phyloP scores from a whole-genome alignment of 1,140 invertebrate species.

The Samia ricini region DNA sequence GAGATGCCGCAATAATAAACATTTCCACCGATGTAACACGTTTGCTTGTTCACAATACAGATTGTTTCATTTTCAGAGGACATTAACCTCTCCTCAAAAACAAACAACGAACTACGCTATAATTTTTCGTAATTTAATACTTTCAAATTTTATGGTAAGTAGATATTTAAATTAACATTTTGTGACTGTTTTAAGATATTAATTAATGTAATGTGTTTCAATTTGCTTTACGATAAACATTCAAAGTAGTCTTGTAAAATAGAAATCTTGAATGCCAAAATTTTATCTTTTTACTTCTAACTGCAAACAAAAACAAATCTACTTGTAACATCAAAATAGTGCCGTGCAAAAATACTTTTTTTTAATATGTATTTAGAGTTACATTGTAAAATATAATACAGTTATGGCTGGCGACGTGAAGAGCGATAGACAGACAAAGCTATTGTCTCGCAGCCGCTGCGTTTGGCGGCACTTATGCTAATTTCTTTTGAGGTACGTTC shows the following conservation, averaged over 20 bases:
- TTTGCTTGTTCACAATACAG: not conserved
- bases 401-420: constrained; percentile 53
- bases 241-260: too few species aligned
- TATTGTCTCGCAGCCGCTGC: constrained; percentile 58
- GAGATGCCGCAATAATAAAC: constrained; percentile 42
- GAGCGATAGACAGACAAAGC: constrained; percentile 68
- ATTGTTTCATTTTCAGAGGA: not conserved
- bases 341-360: too few species aligned
- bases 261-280: too few species aligned
- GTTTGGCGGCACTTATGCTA: constrained; percentile 69
- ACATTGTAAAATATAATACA: constrained; percentile 38
- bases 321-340: not conserved
- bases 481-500: constrained; percentile 66
- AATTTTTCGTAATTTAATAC: not conserved
- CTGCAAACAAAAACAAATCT: not conserved
- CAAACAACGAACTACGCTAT: not conserved
- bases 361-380: not conserved
- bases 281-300: not conserved
- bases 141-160: not conserved
- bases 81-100: not conserved
- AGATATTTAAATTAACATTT: not conserved
- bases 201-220: too few species aligned
- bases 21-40: constrained; percentile 4
- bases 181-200: not conserved
- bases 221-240: too few species aligned